Base-by-base conservation (phyloP, 2,888 invertebrate genomes). In the Pseudanteris insignis region DNA sequence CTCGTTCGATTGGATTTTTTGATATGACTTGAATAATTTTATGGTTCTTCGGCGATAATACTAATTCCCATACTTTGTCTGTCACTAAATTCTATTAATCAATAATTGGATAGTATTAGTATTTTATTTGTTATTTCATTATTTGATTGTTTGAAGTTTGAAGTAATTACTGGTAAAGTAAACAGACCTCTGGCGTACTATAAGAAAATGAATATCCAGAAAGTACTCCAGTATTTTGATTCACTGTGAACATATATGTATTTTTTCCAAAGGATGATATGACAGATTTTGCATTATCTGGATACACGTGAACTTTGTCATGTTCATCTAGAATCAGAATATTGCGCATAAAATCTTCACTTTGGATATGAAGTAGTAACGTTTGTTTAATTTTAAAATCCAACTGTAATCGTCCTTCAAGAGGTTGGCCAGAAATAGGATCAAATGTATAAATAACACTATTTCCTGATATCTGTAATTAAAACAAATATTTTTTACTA, bases 361-460 rank as follows among this genome's bases (percentile, higher is more conserved):
- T 89, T 0, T 86, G 81, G 58, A 85, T 85, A 7, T 88, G 88
- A 44, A 94, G 76, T 51, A 93, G 72, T 60, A 90, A 84, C 8
- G 88, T 85, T 79, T 96, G 96, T 68, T 88, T 85, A 46, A 94
- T 84, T 74, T 84, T 85, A 72, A 86, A 88, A 66, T 84, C 84
- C 14, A 93, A 79, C 41, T 82, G 82, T 41, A 83, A 75, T 0
- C 83, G 67, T 1, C 84, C 83, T 59, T 85, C 86, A 0, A 85
- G 75, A 8, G 85, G 81, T 29, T 85, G 84, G 4, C 99, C 99
- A 40, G 88, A 91, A 63, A 98, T 91, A 0, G 98, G 98, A 83
- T 99, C 92, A 78, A 99, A 89, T 9, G 88, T 86, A 65, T 88
- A 87, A 12, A 95, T 73, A n/a, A 91, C 77, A 2, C 89, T 89